These are phyloP conservation scores for Strigamia crassipes DNA, from an alignment of 2,888 invertebrate species.

Conservation along the genomic window DNA sequence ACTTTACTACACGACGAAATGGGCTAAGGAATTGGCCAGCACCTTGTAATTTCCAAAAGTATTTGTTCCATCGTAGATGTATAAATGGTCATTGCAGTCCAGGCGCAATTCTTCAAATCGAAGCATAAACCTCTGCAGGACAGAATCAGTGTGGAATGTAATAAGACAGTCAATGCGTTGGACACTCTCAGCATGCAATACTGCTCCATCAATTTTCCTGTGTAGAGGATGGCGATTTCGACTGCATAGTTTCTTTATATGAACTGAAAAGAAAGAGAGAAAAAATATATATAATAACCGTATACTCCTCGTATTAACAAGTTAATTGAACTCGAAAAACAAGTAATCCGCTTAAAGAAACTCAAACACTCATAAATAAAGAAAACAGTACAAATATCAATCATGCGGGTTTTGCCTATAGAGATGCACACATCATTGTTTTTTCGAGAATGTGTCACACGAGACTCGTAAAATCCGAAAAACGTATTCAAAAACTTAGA, in stretches of 20 bases:
- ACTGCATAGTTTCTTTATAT: conserved; percentile 87
- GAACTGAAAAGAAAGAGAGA: conserved; percentile 69
- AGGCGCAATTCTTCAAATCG: conserved; percentile 88
- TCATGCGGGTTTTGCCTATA: background rate
- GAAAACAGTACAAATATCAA: background rate
- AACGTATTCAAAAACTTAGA: conserved; percentile 5
- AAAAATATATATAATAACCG: background rate
- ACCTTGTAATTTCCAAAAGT: conserved; percentile 87
- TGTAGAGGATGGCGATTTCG: conserved; percentile 87
- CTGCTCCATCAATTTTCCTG: conserved; percentile 88
- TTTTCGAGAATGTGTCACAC: background rate
- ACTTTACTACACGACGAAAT: background rate
- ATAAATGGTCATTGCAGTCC: conserved; percentile 92
- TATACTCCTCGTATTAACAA: too few relatives aligned
- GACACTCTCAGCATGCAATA: conserved; percentile 87
- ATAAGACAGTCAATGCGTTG: conserved; percentile 88
- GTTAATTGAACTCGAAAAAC: too few relatives aligned
- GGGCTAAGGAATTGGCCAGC: conserved; percentile 46
- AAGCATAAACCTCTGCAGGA: conserved; percentile 90
- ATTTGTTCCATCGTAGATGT: conserved; percentile 90
- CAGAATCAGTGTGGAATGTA: conserved; percentile 93
- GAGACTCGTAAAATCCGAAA: conserved; percentile 1
- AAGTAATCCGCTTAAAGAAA: too few relatives aligned
- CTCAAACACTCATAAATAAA: too few relatives aligned
- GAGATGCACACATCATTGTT: background rate